Conservation (phyloP, 1,140 invertebrate genomes). For the Drosophila malerkotliana region DNA sequence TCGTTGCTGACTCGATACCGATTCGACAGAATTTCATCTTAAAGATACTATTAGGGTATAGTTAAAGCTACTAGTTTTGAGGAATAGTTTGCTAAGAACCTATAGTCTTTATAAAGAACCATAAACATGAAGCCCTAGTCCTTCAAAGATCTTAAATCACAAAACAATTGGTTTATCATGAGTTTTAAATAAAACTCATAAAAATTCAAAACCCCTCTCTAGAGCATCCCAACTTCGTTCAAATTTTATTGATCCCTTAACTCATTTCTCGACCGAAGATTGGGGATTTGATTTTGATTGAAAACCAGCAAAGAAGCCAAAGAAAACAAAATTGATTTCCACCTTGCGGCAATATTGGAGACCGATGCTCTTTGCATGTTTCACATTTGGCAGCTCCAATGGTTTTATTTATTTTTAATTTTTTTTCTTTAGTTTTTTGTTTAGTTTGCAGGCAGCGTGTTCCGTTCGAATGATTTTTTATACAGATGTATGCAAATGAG, state of each 20-base stretch:
- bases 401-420: constrained; percentile 21
- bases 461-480: constrained; percentile 31
- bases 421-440: constrained; percentile 13
- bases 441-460: constrained; percentile 13
- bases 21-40: constrained; percentile 62
- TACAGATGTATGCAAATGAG: constrained; percentile 74
- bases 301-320: constrained; percentile 61
- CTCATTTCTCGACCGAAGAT: constrained; percentile 38
- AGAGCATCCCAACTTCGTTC: constrained; percentile 44
- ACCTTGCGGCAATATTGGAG: constrained; percentile 66
- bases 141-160: neutral
- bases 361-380: constrained; percentile 63
- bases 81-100: no score
- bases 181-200: no score
- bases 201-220: neutral
- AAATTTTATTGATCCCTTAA: constrained; percentile 25
- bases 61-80: no score
- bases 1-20: constrained; percentile 56
- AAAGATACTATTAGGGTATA: constrained; percentile 1
- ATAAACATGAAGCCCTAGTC: no score
- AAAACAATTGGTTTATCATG: no score
- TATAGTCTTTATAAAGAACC: no score
- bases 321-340: constrained; percentile 73
- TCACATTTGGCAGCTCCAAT: constrained; percentile 67
- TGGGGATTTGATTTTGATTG: constrained; percentile 66